Conservation (phyloP, 2,797 vertebrate genomes). For the Crax fasciolata region DNA sequence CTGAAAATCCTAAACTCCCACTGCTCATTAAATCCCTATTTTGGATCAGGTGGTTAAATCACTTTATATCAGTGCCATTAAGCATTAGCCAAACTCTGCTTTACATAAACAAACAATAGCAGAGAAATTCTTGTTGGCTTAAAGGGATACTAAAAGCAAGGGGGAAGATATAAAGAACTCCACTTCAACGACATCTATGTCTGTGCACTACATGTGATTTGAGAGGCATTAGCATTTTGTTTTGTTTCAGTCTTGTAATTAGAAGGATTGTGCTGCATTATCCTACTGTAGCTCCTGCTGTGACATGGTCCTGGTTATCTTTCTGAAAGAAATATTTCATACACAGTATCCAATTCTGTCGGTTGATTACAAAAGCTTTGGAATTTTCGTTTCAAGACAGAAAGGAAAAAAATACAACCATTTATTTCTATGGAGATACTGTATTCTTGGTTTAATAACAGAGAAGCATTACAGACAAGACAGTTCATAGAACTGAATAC, state of each 20-base stretch:
- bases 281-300: slow-evolving; percentile 32
- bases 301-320: background rate
- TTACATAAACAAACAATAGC: background rate
- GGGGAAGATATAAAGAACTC: background rate
- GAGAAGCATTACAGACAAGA: background rate
- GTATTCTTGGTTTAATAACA: background rate
- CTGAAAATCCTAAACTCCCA: background rate
- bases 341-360: background rate
- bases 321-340: slow-evolving; percentile 8
- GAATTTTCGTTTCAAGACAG: background rate
- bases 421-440: background rate
- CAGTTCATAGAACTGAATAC: background rate
- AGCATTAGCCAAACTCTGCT: background rate
- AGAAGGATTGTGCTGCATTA: slow-evolving; percentile 59
- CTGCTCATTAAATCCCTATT: background rate
- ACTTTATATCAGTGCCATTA: background rate
- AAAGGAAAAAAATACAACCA: too few relatives aligned
- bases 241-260: slow-evolving; percentile 58
- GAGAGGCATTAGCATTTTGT: slow-evolving; percentile 44
- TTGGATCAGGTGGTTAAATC: background rate
- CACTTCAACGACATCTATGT: background rate
- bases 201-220: background rate
- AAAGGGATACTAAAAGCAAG: background rate
- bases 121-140: background rate
- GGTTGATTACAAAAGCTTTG: background rate